A percentile compares a stretch with the other conserved stretches of the same genome.
Conservation (phyloP, 2,888 invertebrate genomes). For the Acleris sparsana region DNA sequence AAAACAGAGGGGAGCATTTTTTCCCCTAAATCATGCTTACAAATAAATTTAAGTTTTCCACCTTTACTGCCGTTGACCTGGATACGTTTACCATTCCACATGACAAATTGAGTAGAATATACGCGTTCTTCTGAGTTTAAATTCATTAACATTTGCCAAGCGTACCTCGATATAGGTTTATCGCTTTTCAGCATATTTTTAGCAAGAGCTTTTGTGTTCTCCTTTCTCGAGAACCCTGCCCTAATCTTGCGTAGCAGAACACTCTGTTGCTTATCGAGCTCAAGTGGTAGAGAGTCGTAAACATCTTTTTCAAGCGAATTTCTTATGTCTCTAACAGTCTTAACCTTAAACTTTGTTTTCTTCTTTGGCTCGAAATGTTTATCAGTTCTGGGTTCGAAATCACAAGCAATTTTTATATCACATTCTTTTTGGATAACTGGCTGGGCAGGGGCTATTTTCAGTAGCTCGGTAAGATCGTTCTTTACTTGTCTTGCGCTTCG, state of each 20-base stretch:
- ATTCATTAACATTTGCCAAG: constrained; percentile 76
- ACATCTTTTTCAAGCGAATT: constrained; percentile 65
- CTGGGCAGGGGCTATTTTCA: constrained; percentile 54
- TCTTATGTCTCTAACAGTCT: constrained; percentile 69
- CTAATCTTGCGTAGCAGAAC: constrained; percentile 66
- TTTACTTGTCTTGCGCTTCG: constrained; percentile 49
- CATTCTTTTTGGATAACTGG: constrained; percentile 48
- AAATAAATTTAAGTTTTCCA: constrained; percentile 65
- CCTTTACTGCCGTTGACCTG: constrained; percentile 69
- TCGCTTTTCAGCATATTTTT: constrained; percentile 59
- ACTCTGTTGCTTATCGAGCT: constrained; percentile 65
- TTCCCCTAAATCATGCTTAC: constrained; percentile 56
- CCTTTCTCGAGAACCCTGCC: constrained; percentile 57
- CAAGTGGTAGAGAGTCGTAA: constrained; percentile 53
- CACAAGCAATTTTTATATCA: constrained; percentile 46
- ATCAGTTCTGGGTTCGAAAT: constrained; percentile 59
- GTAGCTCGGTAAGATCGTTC: constrained; percentile 62
- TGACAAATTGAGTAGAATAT: constrained; percentile 61
- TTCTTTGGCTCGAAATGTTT: constrained; percentile 68
- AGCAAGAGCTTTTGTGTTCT: constrained; percentile 61
- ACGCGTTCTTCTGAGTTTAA: constrained; percentile 62
- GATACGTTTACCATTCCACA: constrained; percentile 66
- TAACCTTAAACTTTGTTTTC: constrained; percentile 64
- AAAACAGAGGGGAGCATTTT: constrained; percentile 39
- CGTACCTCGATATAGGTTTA: constrained; percentile 61